phyloP scores from a whole-genome alignment of 2,113 vertebrate genomes.

The Antigone vipio region DNA sequence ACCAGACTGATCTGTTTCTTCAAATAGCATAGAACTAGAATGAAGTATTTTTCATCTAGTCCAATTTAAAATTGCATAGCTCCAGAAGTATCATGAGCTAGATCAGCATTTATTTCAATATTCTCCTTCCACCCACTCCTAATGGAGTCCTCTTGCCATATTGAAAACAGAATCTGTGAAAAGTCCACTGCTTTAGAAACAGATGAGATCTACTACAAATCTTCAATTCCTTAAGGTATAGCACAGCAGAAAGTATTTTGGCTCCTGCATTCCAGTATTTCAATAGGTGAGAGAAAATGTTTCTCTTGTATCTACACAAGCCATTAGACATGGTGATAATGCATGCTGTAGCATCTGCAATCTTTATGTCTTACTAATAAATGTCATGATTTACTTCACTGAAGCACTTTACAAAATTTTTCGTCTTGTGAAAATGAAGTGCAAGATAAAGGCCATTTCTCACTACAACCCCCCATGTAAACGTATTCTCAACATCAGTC shows the following conservation, averaged over 20 bases:
- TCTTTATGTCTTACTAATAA: background rate
- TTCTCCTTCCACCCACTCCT: background rate
- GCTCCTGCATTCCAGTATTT: background rate
- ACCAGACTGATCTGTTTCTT: accelerated
- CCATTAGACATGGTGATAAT: background rate
- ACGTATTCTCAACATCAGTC: background rate
- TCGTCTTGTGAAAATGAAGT: background rate
- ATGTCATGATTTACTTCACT: background rate
- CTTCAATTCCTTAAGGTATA: accelerated
- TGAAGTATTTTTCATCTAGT: background rate
- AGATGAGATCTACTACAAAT: background rate
- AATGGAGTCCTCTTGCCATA: background rate
- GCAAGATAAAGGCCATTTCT: background rate
- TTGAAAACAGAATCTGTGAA: accelerated
- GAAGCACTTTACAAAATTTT: background rate
- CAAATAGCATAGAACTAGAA: background rate
- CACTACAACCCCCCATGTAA: background rate
- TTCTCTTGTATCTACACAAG: background rate
- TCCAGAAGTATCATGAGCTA: background rate
- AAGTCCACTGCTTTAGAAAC: background rate
- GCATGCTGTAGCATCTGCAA: background rate
- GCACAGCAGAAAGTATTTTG: background rate
- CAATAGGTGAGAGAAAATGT: accelerated
- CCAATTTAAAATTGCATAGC: background rate
- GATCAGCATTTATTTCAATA: background rate